Evolutionary conservation across 2,113 vertebrate genomes (phyloP).

Genomic region (Micronycteris hirsuta): DNA sequence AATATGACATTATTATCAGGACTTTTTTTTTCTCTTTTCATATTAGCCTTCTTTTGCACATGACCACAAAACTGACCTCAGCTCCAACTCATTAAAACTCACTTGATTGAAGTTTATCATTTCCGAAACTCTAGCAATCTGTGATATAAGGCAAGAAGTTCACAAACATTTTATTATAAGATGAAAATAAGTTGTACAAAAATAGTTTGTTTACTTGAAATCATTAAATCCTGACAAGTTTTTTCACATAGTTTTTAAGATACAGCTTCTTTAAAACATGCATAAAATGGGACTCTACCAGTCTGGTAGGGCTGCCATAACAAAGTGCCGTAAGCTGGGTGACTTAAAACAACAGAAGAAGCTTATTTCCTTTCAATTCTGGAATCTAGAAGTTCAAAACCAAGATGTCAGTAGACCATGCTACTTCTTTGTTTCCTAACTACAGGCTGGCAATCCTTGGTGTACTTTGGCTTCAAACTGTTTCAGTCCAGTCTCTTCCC

Average conservation of each 20-base stretch:
- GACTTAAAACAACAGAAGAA: no score
- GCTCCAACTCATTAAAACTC: background rate
- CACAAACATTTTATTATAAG: background rate
- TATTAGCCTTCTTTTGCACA: background rate
- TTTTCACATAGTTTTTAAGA: background rate
- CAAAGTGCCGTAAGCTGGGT: background rate
- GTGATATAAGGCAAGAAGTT: background rate
- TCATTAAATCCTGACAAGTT: background rate
- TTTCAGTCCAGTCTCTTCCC: background rate
- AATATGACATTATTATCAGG: background rate
- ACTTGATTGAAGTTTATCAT: background rate
- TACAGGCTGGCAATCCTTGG: fast-evolving
- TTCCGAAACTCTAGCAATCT: background rate
- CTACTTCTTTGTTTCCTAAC: background rate
- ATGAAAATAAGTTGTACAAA: background rate
- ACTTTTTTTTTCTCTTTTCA: background rate
- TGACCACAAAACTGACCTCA: background rate
- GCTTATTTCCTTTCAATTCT: no score
- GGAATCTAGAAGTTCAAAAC: no score
- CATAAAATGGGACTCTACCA: background rate
- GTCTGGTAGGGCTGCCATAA: background rate
- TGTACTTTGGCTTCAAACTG: background rate
- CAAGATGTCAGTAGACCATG: background rate
- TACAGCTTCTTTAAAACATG: background rate
- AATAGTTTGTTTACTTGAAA: background rate